Conservation (phyloP, 1,140 invertebrate species). For the Hylaeus volcanicus region DNA sequence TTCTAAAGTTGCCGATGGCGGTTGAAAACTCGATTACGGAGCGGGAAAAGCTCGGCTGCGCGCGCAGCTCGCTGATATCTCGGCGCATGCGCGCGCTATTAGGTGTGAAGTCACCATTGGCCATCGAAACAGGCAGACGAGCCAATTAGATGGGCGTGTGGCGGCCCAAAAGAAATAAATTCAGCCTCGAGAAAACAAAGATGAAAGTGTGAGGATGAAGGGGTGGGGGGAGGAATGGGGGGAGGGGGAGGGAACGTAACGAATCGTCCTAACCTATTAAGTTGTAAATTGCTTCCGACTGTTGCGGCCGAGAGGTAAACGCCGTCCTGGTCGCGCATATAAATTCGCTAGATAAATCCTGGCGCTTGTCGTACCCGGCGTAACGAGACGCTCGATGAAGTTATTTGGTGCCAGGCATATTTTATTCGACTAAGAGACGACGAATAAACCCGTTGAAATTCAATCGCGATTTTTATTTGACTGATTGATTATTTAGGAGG, state of each 20-base stretch:
- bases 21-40: neutral
- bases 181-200: neutral
- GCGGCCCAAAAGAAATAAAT: slow-evolving; percentile 53
- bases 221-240: neutral
- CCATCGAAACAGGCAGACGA: slow-evolving; percentile 54
- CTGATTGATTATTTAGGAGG: too few relatives aligned
- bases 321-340: slow-evolving; percentile 49
- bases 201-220: slow-evolving; percentile 19
- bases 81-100: neutral
- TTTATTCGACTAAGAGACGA: too few relatives aligned
- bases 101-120: neutral
- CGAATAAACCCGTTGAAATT: too few relatives aligned
- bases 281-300: slow-evolving; percentile 80
- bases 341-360: slow-evolving; percentile 62
- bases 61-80: neutral
- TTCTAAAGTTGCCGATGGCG: neutral
- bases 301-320: slow-evolving; percentile 35
- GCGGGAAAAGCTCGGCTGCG: neutral
- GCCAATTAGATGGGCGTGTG: slow-evolving; percentile 76
- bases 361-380: slow-evolving; percentile 44
- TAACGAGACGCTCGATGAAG: slow-evolving; percentile 53
- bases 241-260: slow-evolving; percentile 59
- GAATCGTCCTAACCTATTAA: slow-evolving; percentile 78
- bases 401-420: slow-evolving; percentile 39
- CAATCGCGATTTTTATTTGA: too few relatives aligned